Base-by-base conservation (phyloP, 2,888 invertebrate genomes). In the Oegoconia quadripuncta region DNA sequence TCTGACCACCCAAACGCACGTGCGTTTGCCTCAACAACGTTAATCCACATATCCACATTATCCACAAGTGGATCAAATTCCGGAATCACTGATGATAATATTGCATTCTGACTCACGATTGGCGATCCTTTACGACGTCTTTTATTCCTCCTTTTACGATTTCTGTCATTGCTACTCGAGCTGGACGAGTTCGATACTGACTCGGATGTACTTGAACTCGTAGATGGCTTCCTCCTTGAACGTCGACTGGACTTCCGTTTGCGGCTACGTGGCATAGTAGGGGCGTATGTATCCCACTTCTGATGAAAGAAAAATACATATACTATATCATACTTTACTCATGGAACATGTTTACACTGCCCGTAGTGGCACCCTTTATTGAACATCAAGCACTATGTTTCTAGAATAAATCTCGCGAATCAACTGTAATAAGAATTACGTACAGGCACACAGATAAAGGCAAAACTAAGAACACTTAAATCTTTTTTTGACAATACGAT, bases 1-100 rank as follows among this genome's bases (percentile, higher is more conserved):
- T 55, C 52, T 6, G 52, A 46, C 55, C 55, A 59, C 5, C 45
- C 41, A 35, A 59, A 55, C 11, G 55, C 46, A 1, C 41, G 38
- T 1, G 52, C 45, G 34, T 58, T 53, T 1, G 54, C 55, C 8
- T 58, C 55, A 2, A 55, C 45, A 3, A 55, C 48, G 36, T 55
- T 55, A 8, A 55, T 22, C 57, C 55, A 58, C 50, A 52, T 54
- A 9, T 44, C 29, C 6, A 49, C 20, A 34, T 39, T 26, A 30
- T 48, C 51, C 0, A 32, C 16, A 6, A 51, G 28, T 6, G 51
- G 46, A 18, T 51, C 51, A 16, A 48, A 51, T 38, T 48, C 51
- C 1, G 49, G 51, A 35, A 52, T 45, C 17, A 51, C 43, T 13
- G 48, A 43, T 3, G 46, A 48, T 28, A 46, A 31, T 11, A 48